Evolutionary conservation across 2,888 invertebrate species (phyloP), one percentile per base, ranked within the genome.

Genomic region (Isoperla grammatica): DNA sequence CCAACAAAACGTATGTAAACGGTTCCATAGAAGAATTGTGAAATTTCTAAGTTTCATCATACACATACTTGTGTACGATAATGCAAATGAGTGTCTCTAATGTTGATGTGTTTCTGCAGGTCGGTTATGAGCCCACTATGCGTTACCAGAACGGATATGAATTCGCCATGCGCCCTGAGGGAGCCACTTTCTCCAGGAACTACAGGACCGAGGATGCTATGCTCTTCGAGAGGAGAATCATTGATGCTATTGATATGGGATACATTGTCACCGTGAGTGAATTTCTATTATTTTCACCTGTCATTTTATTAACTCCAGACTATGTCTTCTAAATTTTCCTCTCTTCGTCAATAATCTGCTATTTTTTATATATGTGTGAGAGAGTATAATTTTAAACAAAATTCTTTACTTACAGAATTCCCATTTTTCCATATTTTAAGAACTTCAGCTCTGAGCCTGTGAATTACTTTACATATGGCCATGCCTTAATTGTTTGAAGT

Each of bases 91-190:
- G 15, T 19, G 9, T 49, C 12, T 23, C 53, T 29, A 20, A 11
- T 53, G 22, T 37, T 12, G 6, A 19, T 13, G 19, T 13, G 11
- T 53, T n/a, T 17, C 12, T 5, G 8, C 37, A 48, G 45, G 29
- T 29, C 66, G 49, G 46, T 11, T 53, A 37, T 39, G 77, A 83
- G 68, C 81, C 87, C 6, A 78, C 79, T 70, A 72, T 82, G 68
- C 78, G 80, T 56, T 79, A 81, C 67, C 79, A 80, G 68, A 83
- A 83, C 67, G 84, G 85, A 59, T 69, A 79, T 54, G 79, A 80
- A n/a, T 83, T 81, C 74, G 80, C 80, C 39, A 53, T 35, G 54
- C 64, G 65, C 49, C 65, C 65, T n/a, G 65, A 65, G 60, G 72
- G 53, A 74, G 77, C 43, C 70, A 76, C 46, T 72, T 78, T 60